Evolutionary conservation across 2,797 vertebrate genomes (phyloP).

Genomic region (Tangara arthus): DNA sequence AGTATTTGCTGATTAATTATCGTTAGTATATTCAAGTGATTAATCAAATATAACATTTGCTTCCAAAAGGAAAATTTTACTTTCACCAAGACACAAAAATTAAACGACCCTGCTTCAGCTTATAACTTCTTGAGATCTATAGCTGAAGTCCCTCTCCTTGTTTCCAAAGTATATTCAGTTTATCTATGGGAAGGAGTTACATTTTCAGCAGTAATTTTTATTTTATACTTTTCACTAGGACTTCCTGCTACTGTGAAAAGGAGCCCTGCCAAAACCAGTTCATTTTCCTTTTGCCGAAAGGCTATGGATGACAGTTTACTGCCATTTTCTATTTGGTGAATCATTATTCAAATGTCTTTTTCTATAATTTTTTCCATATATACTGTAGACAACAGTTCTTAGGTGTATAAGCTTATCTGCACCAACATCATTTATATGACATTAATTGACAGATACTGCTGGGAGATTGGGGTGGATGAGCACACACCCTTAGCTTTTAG

Average conservation of each 20-base stretch:
- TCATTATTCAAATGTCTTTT: slow-evolving; percentile 42
- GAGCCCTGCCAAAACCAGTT: slow-evolving; percentile 31
- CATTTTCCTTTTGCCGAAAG: not conserved
- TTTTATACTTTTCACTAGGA: not conserved
- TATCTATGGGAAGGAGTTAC: not conserved
- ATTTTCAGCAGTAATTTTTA: not conserved
- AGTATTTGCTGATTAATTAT: not conserved
- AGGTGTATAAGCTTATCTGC: not conserved
- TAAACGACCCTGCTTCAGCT: not conserved
- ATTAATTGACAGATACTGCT: not conserved
- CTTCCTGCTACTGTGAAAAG: slow-evolving; percentile 5
- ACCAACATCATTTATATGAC: not conserved
- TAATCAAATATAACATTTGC: not conserved
- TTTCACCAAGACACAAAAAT: not conserved
- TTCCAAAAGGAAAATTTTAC: not conserved
- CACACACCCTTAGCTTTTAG: not conserved
- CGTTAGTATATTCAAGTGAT: not conserved
- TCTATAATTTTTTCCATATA: not conserved
- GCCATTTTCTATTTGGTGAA: not conserved
- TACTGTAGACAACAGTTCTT: slow-evolving; percentile 1
- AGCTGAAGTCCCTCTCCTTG: not conserved
- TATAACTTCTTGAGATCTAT: not conserved
- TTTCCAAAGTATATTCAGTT: not conserved
- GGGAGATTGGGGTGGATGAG: not conserved
- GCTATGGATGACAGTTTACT: slow-evolving; percentile 2